Evolutionary conservation across 2,888 invertebrate genomes (phyloP).

Genomic region (Cheilosia variabilis): DNA sequence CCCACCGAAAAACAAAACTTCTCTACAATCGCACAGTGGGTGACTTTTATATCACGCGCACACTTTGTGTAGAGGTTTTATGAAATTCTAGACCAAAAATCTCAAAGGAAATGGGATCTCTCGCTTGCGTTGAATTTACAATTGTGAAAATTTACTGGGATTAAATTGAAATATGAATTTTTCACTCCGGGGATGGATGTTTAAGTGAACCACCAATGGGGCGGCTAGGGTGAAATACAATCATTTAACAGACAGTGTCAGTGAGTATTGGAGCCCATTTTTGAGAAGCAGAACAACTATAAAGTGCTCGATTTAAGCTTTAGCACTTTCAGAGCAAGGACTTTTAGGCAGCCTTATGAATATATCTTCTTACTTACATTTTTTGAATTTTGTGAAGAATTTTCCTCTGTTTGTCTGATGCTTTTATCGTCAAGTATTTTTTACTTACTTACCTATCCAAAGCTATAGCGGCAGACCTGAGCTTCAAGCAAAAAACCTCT

Average conservation of each 20-base stretch:
- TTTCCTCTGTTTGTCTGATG: too few relatives aligned
- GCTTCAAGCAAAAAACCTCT: too few relatives aligned
- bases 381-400: too few relatives aligned
- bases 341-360: too few relatives aligned
- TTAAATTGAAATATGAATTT: conserved; percentile 30
- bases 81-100: conserved; percentile 11
- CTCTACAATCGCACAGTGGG: conserved; percentile 67
- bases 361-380: too few relatives aligned
- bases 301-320: background rate
- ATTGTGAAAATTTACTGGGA: background rate
- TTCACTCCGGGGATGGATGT: conserved; percentile 2
- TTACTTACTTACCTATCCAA: too few relatives aligned
- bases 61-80: conserved; percentile 15
- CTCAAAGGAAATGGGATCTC: conserved; percentile 1
- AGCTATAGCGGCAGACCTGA: too few relatives aligned
- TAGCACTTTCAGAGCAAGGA: too few relatives aligned
- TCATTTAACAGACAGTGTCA: background rate
- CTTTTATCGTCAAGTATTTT: too few relatives aligned
- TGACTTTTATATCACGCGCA: conserved; percentile 43
- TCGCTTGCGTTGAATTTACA: background rate
- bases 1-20: conserved; percentile 19
- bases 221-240: background rate
- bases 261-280: background rate
- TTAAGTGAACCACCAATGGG: background rate
- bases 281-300: background rate